Percentiles rank a stretch among this genome's conserved stretches.
phyloP scores from a whole-genome alignment of 2,797 vertebrate species.

The Hydrolagus colliei region DNA sequence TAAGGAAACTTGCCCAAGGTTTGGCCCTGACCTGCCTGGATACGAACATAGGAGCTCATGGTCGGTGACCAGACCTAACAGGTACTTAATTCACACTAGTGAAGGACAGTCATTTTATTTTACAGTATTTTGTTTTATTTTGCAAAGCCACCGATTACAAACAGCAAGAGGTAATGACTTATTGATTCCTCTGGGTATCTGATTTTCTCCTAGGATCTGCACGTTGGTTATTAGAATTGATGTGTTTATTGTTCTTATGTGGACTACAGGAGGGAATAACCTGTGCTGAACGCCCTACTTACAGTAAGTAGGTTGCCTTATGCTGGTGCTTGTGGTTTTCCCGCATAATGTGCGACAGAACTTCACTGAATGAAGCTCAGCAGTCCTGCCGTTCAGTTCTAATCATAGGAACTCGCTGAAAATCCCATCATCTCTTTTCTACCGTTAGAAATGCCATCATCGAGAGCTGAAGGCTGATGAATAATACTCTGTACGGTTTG shows the following conservation, averaged over 20 bases:
- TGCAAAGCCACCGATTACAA: too few relatives aligned
- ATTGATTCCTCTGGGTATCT: background rate
- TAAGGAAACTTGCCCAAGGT: too few relatives aligned
- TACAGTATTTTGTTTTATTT: background rate
- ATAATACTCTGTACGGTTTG: background rate
- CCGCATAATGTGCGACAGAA: background rate
- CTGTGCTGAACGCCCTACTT: too few relatives aligned
- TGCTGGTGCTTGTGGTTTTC: too few relatives aligned
- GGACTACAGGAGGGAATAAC: background rate
- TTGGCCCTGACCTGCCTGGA: too few relatives aligned
- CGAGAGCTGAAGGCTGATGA: background rate
- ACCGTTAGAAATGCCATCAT: background rate
- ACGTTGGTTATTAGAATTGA: background rate
- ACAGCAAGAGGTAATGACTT: background rate
- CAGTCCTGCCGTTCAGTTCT: too few relatives aligned
- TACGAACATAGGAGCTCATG: too few relatives aligned
- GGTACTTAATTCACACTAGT: background rate
- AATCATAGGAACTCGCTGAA: background rate
- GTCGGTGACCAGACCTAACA: background rate
- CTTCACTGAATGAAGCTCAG: too few relatives aligned
- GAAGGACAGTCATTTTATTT: background rate
- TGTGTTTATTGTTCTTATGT: background rate
- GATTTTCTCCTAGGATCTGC: background rate
- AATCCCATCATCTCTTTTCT: background rate
- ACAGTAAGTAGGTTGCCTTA: background rate